Evolutionary conservation across 2,797 vertebrate species (phyloP).

Genomic region (Chloroceryle inda): DNA sequence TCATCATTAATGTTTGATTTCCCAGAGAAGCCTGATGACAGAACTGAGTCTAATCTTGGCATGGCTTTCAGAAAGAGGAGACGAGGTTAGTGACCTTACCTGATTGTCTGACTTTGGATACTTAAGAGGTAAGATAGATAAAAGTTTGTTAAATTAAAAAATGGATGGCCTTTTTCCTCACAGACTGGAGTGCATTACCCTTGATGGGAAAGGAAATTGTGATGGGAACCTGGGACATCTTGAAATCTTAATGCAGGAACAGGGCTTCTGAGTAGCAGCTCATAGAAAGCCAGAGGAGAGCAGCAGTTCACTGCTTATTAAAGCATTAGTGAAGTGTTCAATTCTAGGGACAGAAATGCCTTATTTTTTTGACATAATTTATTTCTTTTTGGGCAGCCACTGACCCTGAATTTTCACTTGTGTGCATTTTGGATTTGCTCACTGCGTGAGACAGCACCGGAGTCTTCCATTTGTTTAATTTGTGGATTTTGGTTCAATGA

Average conservation of each 20-base stretch:
- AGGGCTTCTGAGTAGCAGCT: neutral
- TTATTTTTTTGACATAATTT: neutral
- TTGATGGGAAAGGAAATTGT: slow-evolving; percentile 59
- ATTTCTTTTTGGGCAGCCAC: neutral
- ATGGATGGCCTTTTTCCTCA: slow-evolving; percentile 24
- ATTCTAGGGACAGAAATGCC: neutral
- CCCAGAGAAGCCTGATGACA: neutral
- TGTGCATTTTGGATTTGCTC: neutral
- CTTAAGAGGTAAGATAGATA: slow-evolving; percentile 23
- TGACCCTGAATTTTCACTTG: slow-evolving; percentile 17
- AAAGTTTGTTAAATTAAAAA: slow-evolving; percentile 49
- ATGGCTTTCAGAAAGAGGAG: slow-evolving; percentile 4
- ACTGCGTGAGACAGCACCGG: neutral
- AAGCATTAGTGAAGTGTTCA: neutral
- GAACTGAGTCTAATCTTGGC: neutral
- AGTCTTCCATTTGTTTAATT: neutral
- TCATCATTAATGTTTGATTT: slow-evolving; percentile 16
- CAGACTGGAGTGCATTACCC: slow-evolving; percentile 2
- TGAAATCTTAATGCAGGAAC: slow-evolving; percentile 28
- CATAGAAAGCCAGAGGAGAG: neutral
- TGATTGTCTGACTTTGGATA: slow-evolving; percentile 4
- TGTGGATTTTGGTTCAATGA: neutral
- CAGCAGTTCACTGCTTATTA: neutral
- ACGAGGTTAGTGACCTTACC: neutral
- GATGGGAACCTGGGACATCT: slow-evolving; percentile 58